Base-by-base conservation (phyloP, 2,797 vertebrate genomes). In the Tauraco hartlaubi region DNA sequence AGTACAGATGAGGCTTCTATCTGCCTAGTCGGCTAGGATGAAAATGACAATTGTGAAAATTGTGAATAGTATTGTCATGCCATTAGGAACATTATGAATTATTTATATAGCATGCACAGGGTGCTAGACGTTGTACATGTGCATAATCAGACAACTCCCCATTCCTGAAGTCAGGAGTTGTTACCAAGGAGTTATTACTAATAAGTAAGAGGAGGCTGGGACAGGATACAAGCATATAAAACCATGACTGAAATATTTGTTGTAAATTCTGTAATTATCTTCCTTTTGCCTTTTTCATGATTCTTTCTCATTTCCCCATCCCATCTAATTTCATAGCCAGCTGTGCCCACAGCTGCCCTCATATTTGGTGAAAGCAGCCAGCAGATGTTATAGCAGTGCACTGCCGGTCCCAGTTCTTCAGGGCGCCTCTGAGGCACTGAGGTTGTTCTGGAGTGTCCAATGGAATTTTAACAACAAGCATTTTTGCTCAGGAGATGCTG, bases 31-130 rank as follows among this genome's bases (percentile, higher is more conserved):
- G 44, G 23, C 44, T 84, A 84, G 31, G 66, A 84, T 63, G 63
- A 92, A 90, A 90, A 94, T 75, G 46, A 55, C 44, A 92, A 26
- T 51, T 73, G 26, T 80, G 68, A 81, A 94, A 90, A 79, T 66
- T 85, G 56, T 82, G 90, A 93, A 73, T 90, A 58, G 28, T 37
- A 87, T 88, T 88, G 73, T 90, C 74, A 67, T 61, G 37, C 84
- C 69, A 92, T 95, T 93, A 92, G 54, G 72, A 93, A 54, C 8
- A 35, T 67, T 63, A 93, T 95, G 83, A 95, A 94, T 92, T 90
- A 94, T 96, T 95, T 88, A 90, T 88, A n/a, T 17, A 61, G 41
- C 26, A 43, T 13, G 19, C 67, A 79, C 17, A 71, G 41, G 44
- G 46, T 86, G 61, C 49, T 89, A 94, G 69, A n/a, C n/a, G 63